Conservation (phyloP, 2,888 invertebrate genomes). For the Lithophane socia region DNA sequence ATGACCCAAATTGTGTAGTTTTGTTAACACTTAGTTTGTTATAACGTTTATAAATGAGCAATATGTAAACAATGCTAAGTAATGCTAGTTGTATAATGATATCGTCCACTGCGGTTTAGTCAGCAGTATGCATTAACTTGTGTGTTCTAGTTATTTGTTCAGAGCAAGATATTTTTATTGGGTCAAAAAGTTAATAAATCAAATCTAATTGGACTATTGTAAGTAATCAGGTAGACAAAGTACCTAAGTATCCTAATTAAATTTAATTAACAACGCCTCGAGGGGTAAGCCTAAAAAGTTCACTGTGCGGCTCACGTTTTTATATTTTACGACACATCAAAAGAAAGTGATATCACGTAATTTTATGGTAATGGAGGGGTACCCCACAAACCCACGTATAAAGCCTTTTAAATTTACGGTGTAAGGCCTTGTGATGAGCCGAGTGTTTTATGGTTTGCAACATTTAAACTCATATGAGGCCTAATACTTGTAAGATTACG, state of each 20-base stretch:
- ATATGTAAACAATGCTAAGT: neutral
- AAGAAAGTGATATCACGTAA: slow-evolving; percentile 89
- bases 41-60: neutral
- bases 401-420: slow-evolving; percentile 89
- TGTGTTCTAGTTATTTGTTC: neutral
- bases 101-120: neutral
- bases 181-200: neutral
- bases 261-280: slow-evolving; percentile 72
- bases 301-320: slow-evolving; percentile 76
- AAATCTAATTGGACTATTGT: neutral
- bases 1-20: too few relatives aligned
- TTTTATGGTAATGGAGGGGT: slow-evolving; percentile 89
- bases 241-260: slow-evolving; percentile 44
- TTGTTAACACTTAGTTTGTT: neutral
- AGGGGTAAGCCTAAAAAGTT: slow-evolving; percentile 67
- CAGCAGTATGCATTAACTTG: neutral
- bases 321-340: slow-evolving; percentile 88
- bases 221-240: neutral
- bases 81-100: neutral
- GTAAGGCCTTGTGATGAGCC: slow-evolving; percentile 80
- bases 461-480: slow-evolving; percentile 77
- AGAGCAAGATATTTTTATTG: neutral
- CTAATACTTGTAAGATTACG: slow-evolving; percentile 65
- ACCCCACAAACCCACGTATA: slow-evolving; percentile 80
- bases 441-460: slow-evolving; percentile 83